Conservation (phyloP, 2,113 vertebrate genomes). For the Nestor notabilis region DNA sequence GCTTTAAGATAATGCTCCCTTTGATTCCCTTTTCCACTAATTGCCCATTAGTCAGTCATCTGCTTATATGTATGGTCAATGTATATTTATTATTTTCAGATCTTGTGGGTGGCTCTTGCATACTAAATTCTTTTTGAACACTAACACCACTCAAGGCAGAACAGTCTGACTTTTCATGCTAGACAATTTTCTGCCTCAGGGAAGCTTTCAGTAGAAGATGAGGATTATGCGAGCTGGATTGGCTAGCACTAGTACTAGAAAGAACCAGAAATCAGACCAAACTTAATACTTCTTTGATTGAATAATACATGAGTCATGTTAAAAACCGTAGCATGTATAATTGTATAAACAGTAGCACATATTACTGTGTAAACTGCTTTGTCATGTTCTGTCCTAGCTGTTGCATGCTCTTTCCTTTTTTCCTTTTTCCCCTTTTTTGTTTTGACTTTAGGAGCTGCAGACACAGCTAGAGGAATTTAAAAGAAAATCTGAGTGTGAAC, state of each 20-base stretch:
- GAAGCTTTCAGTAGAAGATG: neutral
- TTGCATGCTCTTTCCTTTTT: neutral
- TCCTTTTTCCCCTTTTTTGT: neutral
- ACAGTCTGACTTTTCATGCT: neutral
- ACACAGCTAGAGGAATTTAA: slow-evolving; percentile 83
- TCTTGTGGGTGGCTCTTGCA: neutral
- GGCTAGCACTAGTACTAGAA: neutral
- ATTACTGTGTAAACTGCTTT: neutral
- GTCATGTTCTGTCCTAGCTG: neutral
- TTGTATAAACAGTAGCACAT: neutral
- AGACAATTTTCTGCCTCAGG: neutral
- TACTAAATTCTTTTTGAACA: neutral
- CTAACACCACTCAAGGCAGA: neutral
- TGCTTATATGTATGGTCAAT: neutral
- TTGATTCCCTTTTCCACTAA: neutral
- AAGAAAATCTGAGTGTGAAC: slow-evolving; percentile 78
- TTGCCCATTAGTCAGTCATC: neutral
- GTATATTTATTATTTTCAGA: neutral
- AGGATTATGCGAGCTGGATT: neutral
- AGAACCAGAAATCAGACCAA: neutral
- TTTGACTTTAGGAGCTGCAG: slow-evolving; percentile 72
- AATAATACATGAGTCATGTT: neutral
- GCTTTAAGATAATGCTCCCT: neutral
- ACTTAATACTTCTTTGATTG: neutral
- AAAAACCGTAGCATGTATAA: neutral